Percentiles rank a stretch among this genome's conserved stretches.
Conservation (phyloP, 64 coral and sea anemone species). For the Actinia tenebrosa region DNA sequence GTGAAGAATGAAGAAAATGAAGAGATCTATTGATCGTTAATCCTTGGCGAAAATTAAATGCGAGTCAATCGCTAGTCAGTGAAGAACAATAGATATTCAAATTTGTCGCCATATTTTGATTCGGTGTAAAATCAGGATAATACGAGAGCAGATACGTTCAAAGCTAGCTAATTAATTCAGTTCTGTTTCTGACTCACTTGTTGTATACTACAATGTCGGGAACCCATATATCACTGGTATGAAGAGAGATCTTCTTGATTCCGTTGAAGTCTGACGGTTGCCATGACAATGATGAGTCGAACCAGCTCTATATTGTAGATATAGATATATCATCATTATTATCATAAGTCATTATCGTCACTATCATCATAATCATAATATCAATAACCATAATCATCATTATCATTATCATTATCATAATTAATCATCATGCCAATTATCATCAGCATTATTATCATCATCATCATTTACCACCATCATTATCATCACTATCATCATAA, state of each 20-base stretch:
- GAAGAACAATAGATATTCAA: too few relatives aligned
- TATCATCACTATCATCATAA: background rate
- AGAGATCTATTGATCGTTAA: background rate
- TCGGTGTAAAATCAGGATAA: too few relatives aligned
- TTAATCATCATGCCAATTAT: background rate
- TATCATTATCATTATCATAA: too few relatives aligned
- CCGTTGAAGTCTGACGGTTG: slow-evolving; percentile 55
- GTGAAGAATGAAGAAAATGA: too few relatives aligned
- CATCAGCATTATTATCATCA: background rate
- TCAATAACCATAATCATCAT: too few relatives aligned
- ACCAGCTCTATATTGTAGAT: slow-evolving; percentile 38
- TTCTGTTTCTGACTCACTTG: slow-evolving; percentile 47
- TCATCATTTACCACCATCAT: too few relatives aligned
- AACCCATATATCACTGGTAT: slow-evolving; percentile 67
- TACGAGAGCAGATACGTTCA: too few relatives aligned
- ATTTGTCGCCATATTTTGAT: too few relatives aligned
- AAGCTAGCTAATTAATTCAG: background rate
- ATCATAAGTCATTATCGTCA: background rate
- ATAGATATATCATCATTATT: background rate
- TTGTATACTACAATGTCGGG: slow-evolving; percentile 91
- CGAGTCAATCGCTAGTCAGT: too few relatives aligned
- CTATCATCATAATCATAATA: too few relatives aligned
- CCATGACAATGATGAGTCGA: slow-evolving; percentile 55
- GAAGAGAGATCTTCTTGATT: slow-evolving; percentile 40
- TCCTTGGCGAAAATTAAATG: too few relatives aligned